A percentile compares a stretch with the other conserved stretches of the same genome.
phyloP scores from a whole-genome alignment of 2,888 invertebrate genomes.

The Smittia sp. region DNA sequence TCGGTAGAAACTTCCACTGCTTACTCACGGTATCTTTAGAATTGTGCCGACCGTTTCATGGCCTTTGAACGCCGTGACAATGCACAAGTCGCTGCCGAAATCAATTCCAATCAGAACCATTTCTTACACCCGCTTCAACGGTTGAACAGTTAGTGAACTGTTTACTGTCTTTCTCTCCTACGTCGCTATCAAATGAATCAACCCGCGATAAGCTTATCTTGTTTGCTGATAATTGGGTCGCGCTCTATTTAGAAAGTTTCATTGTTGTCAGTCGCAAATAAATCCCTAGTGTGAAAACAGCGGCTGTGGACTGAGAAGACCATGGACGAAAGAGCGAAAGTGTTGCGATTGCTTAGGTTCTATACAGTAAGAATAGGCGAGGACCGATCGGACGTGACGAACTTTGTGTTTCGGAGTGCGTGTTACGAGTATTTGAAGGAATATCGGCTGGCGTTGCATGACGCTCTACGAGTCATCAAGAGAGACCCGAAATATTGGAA shows the following conservation, averaged over 20 bases:
- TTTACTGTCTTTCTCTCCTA: too few relatives aligned
- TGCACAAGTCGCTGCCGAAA: not conserved
- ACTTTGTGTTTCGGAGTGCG: not conserved
- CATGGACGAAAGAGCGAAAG: not conserved
- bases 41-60: not conserved
- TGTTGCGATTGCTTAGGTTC: not conserved
- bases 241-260: too few relatives aligned
- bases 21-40: too few relatives aligned
- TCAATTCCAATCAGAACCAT: conserved; percentile 7
- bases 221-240: too few relatives aligned
- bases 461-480: not conserved
- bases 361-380: not conserved
- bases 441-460: not conserved
- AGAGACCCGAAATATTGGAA: not conserved
- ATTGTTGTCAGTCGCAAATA: too few relatives aligned
- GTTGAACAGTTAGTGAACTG: too few relatives aligned
- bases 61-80: not conserved
- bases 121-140: not conserved
- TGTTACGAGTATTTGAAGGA: not conserved
- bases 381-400: not conserved
- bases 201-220: too few relatives aligned
- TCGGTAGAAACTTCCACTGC: not conserved
- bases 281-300: too few relatives aligned
- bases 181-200: too few relatives aligned
- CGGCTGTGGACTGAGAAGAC: too few relatives aligned